Conservation (phyloP, 2,888 invertebrate species). For the Rapana venosa region DNA sequence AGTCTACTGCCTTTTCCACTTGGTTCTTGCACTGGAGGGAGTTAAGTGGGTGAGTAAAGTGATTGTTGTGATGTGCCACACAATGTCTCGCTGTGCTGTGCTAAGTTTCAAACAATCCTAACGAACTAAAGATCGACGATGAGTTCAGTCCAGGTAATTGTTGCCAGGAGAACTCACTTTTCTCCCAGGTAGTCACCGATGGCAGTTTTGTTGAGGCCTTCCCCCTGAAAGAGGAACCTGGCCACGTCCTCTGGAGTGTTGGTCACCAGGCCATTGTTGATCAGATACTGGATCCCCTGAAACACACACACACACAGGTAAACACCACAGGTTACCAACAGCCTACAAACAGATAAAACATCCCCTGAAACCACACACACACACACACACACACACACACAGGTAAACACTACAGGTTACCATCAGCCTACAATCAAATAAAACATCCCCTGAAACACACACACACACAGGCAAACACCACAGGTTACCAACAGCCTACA, state of each 20-base stretch:
- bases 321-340: not conserved
- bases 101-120: no score
- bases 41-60: no score
- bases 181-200: conserved; percentile 99
- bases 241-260: conserved; percentile 95
- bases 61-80: no score
- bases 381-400: no score
- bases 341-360: not conserved
- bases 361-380: no score
- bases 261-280: conserved; percentile 93
- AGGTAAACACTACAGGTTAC: no score
- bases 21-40: no score
- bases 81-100: no score
- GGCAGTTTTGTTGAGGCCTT: conserved; percentile 98
- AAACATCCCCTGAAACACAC: conserved; percentile 87
- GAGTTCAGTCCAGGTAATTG: no score
- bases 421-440: no score
- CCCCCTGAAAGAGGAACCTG: conserved; percentile 87
- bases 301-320: conserved; percentile 12
- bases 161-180: conserved; percentile 79
- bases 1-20: no score
- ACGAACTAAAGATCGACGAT: no score
- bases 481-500: not conserved
- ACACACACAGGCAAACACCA: not conserved
- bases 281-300: conserved; percentile 94